phyloP scores from a whole-genome alignment of 1,140 invertebrate genomes.

The Dendroctonus valens region DNA sequence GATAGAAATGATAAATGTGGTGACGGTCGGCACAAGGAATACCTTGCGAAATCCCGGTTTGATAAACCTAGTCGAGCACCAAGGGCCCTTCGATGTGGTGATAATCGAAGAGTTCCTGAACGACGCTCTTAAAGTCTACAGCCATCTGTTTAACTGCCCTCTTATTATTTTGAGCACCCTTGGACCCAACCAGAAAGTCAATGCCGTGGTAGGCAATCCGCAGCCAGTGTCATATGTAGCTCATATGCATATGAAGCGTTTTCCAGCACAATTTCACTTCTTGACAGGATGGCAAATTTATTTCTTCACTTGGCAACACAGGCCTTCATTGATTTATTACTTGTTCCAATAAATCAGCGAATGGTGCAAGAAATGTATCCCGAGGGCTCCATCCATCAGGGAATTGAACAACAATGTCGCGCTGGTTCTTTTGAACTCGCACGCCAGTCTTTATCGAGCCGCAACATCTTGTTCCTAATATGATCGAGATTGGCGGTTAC shows the following conservation, averaged over 20 bases:
- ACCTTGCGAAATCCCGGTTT: slow-evolving; percentile 19
- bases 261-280: slow-evolving; percentile 50
- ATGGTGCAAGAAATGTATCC: slow-evolving; percentile 45
- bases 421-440: slow-evolving; percentile 46
- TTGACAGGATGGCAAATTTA: slow-evolving; percentile 50
- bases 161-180: slow-evolving; percentile 45
- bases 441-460: slow-evolving; percentile 40
- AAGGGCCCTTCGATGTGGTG: slow-evolving; percentile 37
- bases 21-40: background rate
- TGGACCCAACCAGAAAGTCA: slow-evolving; percentile 32
- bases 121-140: slow-evolving; percentile 29
- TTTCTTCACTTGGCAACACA: slow-evolving; percentile 35
- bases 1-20: background rate
- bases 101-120: slow-evolving; percentile 39
- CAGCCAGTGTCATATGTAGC: slow-evolving; percentile 47
- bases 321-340: slow-evolving; percentile 42
- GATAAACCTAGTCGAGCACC: slow-evolving; percentile 29
- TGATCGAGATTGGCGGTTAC: slow-evolving; percentile 40
- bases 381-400: slow-evolving; percentile 51
- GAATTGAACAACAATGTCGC: slow-evolving; percentile 54
- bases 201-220: slow-evolving; percentile 47
- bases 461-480: slow-evolving; percentile 39
- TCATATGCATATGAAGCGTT: slow-evolving; percentile 35
- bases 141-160: slow-evolving; percentile 32
- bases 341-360: slow-evolving; percentile 34